A percentile compares a stretch with the other conserved stretches of the same genome.
Evolutionary conservation across 2,888 invertebrate genomes (phyloP).

Genomic region (Pollenia amentaria): DNA sequence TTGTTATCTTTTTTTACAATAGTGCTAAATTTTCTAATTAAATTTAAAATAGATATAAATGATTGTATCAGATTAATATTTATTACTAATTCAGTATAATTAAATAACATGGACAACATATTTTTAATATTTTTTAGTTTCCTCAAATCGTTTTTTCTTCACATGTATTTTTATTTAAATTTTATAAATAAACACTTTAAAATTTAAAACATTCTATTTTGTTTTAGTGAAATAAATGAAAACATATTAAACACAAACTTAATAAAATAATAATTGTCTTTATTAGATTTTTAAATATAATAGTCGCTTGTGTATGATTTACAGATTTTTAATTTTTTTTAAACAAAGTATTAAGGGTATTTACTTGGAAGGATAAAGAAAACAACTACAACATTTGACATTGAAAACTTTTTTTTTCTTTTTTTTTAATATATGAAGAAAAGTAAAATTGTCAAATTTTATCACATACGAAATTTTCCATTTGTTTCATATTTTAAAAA

Average conservation of each 20-base stretch:
- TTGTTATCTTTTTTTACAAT: conserved; percentile 51
- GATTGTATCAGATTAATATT: conserved; percentile 54
- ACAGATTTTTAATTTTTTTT: not conserved
- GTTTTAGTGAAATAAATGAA: conserved; percentile 24
- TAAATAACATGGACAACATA: conserved; percentile 70
- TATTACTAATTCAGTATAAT: conserved; percentile 63
- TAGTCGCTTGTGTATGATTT: not conserved
- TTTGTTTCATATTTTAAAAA: too few relatives aligned
- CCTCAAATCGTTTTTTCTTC: conserved; percentile 14
- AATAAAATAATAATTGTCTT: conserved; percentile 47
- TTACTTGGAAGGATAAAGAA: not conserved
- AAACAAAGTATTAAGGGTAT: not conserved
- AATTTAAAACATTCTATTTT: not conserved
- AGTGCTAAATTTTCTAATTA: conserved; percentile 63
- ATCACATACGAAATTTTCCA: too few relatives aligned
- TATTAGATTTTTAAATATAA: conserved; percentile 19
- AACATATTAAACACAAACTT: conserved; percentile 50
- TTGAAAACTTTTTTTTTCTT: too few relatives aligned
- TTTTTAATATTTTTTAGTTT: not conserved
- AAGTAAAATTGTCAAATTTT: too few relatives aligned
- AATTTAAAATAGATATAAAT: conserved; percentile 51
- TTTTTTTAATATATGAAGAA: too few relatives aligned
- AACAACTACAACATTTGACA: not conserved
- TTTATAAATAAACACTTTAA: conserved; percentile 46
- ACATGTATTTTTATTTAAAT: conserved; percentile 4